phyloP scores from a whole-genome alignment of 2,113 vertebrate species.

The Neolamprologus ventralis region DNA sequence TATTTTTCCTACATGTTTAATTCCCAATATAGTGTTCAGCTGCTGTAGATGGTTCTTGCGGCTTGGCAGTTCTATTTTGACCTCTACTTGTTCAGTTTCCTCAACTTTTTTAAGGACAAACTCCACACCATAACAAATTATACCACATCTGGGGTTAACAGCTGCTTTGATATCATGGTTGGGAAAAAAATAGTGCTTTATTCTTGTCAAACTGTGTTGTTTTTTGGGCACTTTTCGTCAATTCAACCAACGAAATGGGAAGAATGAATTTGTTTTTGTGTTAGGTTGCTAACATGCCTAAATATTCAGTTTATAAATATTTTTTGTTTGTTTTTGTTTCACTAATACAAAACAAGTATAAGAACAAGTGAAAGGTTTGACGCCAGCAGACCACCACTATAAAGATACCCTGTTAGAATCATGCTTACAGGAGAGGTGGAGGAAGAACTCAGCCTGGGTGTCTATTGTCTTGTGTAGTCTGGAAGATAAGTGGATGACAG shows the following conservation, averaged over 20 bases:
- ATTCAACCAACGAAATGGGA: not conserved
- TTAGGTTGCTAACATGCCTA: not conserved
- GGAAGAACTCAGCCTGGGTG: too few species aligned
- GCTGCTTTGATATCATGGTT: not conserved
- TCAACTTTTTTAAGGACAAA: not conserved
- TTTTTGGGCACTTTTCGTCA: not conserved
- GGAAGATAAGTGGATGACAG: too few species aligned
- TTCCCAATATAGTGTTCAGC: not conserved
- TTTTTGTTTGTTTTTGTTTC: not conserved
- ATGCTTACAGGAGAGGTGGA: too few species aligned
- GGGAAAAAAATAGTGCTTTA: not conserved
- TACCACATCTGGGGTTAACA: not conserved
- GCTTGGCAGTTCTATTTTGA: not conserved
- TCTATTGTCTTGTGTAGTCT: too few species aligned
- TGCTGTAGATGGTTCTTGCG: not conserved
- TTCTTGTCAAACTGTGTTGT: not conserved
- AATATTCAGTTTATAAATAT: not conserved
- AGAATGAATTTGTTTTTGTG: not conserved
- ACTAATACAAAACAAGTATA: not conserved
- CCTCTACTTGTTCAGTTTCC: not conserved
- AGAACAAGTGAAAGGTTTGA: not conserved
- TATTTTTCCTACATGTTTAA: not conserved
- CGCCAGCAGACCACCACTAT: not conserved
- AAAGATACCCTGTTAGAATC: too few species aligned
- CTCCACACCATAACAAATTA: not conserved